Evolutionary conservation across 2,797 vertebrate genomes (phyloP), one percentile per base, ranked within the genome.

Genomic region (Sandelia bainsii): DNA sequence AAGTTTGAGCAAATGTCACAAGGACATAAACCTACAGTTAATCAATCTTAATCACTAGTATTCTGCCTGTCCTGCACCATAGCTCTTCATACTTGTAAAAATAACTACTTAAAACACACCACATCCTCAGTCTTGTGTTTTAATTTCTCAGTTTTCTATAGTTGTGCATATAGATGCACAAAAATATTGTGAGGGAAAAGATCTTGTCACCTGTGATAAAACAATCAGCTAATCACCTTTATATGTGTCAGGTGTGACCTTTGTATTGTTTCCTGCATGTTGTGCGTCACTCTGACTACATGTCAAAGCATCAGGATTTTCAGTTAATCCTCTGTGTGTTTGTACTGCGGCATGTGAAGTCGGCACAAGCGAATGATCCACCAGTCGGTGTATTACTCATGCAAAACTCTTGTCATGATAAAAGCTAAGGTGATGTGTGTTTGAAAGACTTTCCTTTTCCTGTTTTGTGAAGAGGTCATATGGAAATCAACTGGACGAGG

Each of bases 331-430:
- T 48, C 60, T 10, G 32, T 34, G 3, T 71, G 58, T 67, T 70
- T 56, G 60, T 20, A 2, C 34, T 37, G 34, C 34, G 34, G 11
- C 34, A 37, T 37, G 1, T 37, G 11, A 12, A 37, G 34, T 10
- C 34, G 6, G 3, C 22, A 27, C 59, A 54, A 25, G 44, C n/a
- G 63, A 61, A 56, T 1, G 60, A 67, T 34, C 34, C 34, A 37
- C 9, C 34, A 37, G 34, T 20, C 45, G n/a, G n/a, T 5, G 5
- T 17, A 16, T 49, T 0, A 42, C 23, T 44, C 62, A 80, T 62
- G 77, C 77, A 80, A 78, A 82, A 75, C 50, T 52, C 23, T 22
- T 34, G 49, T 78, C 42, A 34, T 2, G 40, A 79, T 69, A 49
- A 62, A 61, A 48, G 32, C 32, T 20, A 7, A 32, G 34, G 29